Evolutionary conservation across 2,797 vertebrate species (phyloP).

Genomic region (Danio albolineatus): DNA sequence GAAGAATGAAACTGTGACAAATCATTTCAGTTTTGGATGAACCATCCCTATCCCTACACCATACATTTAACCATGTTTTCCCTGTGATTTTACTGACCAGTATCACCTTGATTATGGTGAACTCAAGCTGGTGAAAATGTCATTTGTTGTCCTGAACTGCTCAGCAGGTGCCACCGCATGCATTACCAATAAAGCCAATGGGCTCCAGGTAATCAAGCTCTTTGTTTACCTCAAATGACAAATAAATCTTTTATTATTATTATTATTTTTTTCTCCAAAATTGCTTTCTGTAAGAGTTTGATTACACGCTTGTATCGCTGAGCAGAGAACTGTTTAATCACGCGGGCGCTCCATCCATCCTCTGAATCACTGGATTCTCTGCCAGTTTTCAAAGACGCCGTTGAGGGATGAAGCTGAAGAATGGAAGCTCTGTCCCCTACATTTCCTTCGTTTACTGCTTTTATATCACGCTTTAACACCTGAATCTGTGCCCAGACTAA

Average conservation of each 20-base stretch:
- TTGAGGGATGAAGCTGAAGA: constrained; percentile 26
- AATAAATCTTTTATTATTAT: constrained; percentile 2
- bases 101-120: not conserved
- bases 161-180: constrained; percentile 1
- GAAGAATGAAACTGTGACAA: no score
- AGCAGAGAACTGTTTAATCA: constrained; percentile 53
- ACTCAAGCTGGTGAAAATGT: constrained; percentile 2
- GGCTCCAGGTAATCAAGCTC: constrained; percentile 19
- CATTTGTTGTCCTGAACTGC: constrained; percentile 18
- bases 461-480: not conserved
- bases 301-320: constrained; percentile 33
- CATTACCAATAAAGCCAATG: constrained; percentile 18
- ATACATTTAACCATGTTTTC: not conserved
- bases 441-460: not conserved
- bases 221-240: constrained; percentile 40
- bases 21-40: no score
- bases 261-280: constrained; percentile 26
- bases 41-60: no score
- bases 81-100: constrained; percentile 9
- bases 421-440: not conserved
- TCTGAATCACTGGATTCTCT: constrained; percentile 52
- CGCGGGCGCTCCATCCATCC: constrained; percentile 29
- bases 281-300: constrained; percentile 31
- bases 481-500: constrained; percentile 5
- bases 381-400: constrained; percentile 47